Evolutionary conservation across 2,797 vertebrate genomes (phyloP).

Genomic region (Anableps anableps): DNA sequence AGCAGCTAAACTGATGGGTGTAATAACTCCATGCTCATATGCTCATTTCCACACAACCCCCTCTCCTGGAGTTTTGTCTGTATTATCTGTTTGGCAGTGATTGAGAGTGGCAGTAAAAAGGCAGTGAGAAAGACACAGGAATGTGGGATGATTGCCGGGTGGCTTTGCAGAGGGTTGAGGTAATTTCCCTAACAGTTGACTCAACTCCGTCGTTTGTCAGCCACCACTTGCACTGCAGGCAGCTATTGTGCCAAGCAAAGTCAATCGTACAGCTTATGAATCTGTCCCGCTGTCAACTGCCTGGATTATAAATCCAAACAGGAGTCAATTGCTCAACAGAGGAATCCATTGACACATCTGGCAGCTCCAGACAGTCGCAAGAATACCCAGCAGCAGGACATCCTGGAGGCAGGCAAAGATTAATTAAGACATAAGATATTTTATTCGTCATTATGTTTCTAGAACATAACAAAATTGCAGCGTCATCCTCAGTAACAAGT

Average conservation of each 20-base stretch:
- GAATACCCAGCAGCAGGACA: slow-evolving; percentile 44
- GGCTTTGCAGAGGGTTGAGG: slow-evolving; percentile 63
- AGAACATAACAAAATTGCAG: no score
- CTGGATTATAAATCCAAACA: slow-evolving; percentile 76
- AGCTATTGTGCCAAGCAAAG: slow-evolving; percentile 80
- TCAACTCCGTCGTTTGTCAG: slow-evolving; percentile 78
- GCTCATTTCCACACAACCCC: slow-evolving; percentile 52
- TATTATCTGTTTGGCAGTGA: slow-evolving; percentile 77
- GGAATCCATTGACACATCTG: slow-evolving; percentile 72
- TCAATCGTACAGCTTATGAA: slow-evolving; percentile 80
- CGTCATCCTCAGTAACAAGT: no score
- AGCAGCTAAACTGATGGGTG: slow-evolving; percentile 52
- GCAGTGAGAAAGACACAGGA: slow-evolving; percentile 66
- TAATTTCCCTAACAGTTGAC: slow-evolving; percentile 79
- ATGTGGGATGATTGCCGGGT: slow-evolving; percentile 76
- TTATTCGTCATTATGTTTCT: no score
- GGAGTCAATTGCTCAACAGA: slow-evolving; percentile 69
- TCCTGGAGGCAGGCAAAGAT: slow-evolving; percentile 39
- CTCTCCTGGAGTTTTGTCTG: slow-evolving; percentile 58
- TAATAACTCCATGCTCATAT: slow-evolving; percentile 60
- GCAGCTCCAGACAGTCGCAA: slow-evolving; percentile 65
- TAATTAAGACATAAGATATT: slow-evolving; percentile 38
- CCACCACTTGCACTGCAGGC: slow-evolving; percentile 73
- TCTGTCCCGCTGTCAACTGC: slow-evolving; percentile 75
- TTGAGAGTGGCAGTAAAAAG: slow-evolving; percentile 79